Base-by-base conservation (phyloP, 2,113 vertebrate species). In the Bufo bufo region DNA sequence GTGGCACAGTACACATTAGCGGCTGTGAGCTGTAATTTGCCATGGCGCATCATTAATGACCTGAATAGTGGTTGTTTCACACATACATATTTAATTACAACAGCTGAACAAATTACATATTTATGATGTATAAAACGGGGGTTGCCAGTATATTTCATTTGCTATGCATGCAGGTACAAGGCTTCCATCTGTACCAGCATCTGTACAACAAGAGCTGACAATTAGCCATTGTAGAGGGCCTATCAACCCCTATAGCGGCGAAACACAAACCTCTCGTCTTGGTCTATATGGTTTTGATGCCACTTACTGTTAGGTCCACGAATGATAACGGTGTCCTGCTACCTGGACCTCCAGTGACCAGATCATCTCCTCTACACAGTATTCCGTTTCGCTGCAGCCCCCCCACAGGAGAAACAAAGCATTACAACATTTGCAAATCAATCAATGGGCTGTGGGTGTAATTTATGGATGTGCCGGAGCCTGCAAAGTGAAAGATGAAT, bases 101-200 rank as follows among this genome's bases (percentile, higher is more conserved):
- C 97, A 99, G 98, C 97, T 99, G 97, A 98, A 97, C 97, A 97
- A 97, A 99, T 99, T 97, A 99, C 97, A 99, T 98, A 99, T 99
- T 99, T 97, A 99, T 99, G 97, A 96, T 95, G 97, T 96, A 96
- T 95, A 97, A 97, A 96, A 95, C 93, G 95, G 96, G 72, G 95
- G 93, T 96, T 95, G 96, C 95, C 94, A 95, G 95, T 95, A 94
- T 9, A 94, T 95, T 95, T 97, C 97, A 97, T 97, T 96, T 97
- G 96, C 95, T 93, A 97, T 97, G 96, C 96, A 96, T 96, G 96
- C 96, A 98, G 97, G 97, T 98, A 98, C 95, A 95, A 95, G 95
- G 94, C 95, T 91, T 97, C 97, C 97, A 98, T 98, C 97, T 99
- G 97, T 94, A 97, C 92, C 92, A 93, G 96, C 97, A 98, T 97